These are phyloP conservation scores for Pandemis heparana DNA, from an alignment of 2,888 invertebrate genomes.

Conservation along the genomic window DNA sequence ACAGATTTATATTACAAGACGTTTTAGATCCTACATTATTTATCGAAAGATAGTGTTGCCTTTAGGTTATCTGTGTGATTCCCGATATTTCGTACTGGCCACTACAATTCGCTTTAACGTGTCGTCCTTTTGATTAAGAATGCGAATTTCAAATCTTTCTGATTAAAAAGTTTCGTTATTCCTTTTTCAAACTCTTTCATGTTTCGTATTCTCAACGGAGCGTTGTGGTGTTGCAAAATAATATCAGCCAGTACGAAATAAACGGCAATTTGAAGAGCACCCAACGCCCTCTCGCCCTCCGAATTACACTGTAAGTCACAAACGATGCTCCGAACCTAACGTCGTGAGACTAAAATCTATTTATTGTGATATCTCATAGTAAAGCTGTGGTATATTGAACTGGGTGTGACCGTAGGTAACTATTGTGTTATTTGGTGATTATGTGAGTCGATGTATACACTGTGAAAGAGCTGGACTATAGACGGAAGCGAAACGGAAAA, in stretches of 20 bases:
- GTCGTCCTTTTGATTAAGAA: neutral
- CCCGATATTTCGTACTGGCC: neutral
- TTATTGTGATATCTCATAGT: conserved; percentile 81
- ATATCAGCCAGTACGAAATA: conserved; percentile 1
- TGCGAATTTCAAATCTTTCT: neutral
- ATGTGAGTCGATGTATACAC: conserved; percentile 49
- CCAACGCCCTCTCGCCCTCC: conserved; percentile 27
- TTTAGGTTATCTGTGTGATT: neutral
- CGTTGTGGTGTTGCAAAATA: neutral
- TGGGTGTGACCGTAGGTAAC: conserved; percentile 83
- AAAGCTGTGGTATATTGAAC: conserved; percentile 83
- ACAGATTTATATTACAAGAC: conserved; percentile 31
- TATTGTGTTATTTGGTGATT: conserved; percentile 85
- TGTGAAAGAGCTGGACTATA: conserved; percentile 50
- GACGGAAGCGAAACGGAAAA: conserved; percentile 49
- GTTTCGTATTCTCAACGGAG: neutral
- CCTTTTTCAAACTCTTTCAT: neutral
- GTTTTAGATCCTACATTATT: conserved; percentile 27
- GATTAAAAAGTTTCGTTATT: neutral
- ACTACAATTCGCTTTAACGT: neutral
- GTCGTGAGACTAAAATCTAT: conserved; percentile 45
- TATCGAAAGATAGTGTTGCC: conserved; percentile 8
- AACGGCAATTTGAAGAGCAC: conserved; percentile 3
- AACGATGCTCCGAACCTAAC: conserved; percentile 50
- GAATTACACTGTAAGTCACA: conserved; percentile 55